Conservation (phyloP, 2,888 invertebrate species). For the Fissipunctia ypsillon region DNA sequence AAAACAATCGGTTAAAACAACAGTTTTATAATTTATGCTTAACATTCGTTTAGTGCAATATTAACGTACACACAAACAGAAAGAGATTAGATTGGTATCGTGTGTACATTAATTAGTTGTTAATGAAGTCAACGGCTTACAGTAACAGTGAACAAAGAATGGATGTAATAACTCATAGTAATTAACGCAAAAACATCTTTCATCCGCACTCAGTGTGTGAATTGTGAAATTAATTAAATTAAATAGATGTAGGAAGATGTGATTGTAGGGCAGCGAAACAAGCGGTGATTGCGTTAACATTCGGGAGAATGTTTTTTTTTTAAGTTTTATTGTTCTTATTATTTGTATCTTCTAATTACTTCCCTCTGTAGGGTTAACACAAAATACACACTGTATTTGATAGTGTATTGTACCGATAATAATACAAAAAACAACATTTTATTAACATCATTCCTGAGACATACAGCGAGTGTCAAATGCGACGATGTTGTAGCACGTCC, state of each 20-base stretch:
- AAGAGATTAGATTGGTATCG: constrained; percentile 77
- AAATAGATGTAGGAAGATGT: constrained; percentile 62
- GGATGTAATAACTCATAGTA: constrained; percentile 69
- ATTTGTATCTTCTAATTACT: constrained; percentile 8
- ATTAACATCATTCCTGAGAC: not conserved
- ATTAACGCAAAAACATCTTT: constrained; percentile 71
- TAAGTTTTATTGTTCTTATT: constrained; percentile 11
- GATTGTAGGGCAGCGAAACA: constrained; percentile 56
- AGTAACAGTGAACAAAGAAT: constrained; percentile 72
- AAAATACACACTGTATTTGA: not conserved
- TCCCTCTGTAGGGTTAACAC: not conserved
- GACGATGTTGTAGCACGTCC: not conserved
- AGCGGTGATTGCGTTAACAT: constrained; percentile 40
- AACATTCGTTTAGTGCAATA: constrained; percentile 70
- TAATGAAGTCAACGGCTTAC: constrained; percentile 78
- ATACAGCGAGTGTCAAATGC: not conserved
- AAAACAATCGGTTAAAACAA: constrained; percentile 73
- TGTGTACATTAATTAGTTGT: constrained; percentile 74
- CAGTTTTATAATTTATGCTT: constrained; percentile 68
- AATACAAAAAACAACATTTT: not conserved
- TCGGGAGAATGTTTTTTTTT: not conserved
- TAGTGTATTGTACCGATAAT: not conserved
- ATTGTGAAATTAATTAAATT: constrained; percentile 70
- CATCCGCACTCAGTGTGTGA: constrained; percentile 68
- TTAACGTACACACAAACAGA: constrained; percentile 64